phyloP scores from a whole-genome alignment of 1,140 invertebrate genomes.

The Aphidius gifuensis region DNA sequence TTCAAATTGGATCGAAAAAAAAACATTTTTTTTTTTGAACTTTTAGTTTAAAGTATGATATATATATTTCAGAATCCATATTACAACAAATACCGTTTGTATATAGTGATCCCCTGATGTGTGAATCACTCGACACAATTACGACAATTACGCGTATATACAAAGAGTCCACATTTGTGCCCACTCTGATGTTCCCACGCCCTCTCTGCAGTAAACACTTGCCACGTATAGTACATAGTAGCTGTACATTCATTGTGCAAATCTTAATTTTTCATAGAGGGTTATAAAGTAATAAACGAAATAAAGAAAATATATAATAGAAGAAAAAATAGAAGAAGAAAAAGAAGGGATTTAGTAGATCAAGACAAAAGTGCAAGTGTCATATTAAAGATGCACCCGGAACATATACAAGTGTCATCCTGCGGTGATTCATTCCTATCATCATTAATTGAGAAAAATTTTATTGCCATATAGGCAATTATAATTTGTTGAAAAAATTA shows the following conservation, averaged over 20 bases:
- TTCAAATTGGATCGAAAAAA: too few species aligned
- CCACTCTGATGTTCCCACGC: slow-evolving; percentile 51
- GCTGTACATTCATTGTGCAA: slow-evolving; percentile 52
- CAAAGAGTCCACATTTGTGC: slow-evolving; percentile 30
- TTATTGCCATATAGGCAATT: too few species aligned
- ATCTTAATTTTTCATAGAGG: slow-evolving; percentile 42
- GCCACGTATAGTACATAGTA: too few species aligned
- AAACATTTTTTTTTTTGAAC: too few species aligned
- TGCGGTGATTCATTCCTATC: slow-evolving; percentile 25
- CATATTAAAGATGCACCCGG: slow-evolving; percentile 17
- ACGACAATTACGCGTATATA: slow-evolving; percentile 46
- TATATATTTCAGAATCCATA: too few species aligned
- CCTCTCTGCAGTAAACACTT: slow-evolving; percentile 34
- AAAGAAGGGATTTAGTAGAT: background rate
- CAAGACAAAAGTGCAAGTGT: slow-evolving; percentile 8
- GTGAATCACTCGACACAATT: slow-evolving; percentile 58
- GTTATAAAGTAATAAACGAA: background rate
- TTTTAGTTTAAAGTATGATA: too few species aligned
- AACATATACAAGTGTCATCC: slow-evolving; percentile 17
- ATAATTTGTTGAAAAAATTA: too few species aligned
- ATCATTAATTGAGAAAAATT: background rate
- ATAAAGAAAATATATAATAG: background rate
- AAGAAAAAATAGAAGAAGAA: background rate
- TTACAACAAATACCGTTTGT: background rate
- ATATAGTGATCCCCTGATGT: slow-evolving; percentile 48